Evolutionary conservation across 2,113 vertebrate genomes (phyloP), one percentile per base, ranked within the genome.

Genomic region (Periophthalmodon schlosseri): DNA sequence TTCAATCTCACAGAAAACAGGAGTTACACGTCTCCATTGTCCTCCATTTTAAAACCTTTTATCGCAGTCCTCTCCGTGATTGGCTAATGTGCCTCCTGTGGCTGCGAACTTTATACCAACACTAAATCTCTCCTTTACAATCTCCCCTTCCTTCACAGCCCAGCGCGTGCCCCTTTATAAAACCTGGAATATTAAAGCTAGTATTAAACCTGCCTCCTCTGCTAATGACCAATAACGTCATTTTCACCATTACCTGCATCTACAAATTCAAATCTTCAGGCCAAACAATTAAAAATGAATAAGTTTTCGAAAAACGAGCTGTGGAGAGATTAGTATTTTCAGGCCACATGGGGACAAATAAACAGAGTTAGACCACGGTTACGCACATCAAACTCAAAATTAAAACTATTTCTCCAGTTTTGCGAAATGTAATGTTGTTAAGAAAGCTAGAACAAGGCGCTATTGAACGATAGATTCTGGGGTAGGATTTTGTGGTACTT

Each of bases 221-320:
- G 36, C 39, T n/a, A 46, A 23, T 44, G 39, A 39, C 39, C 64
- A 46, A 5, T 46, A 66, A 66, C 46, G 64, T 5, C 64, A 21
- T 66, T 66, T 66, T 20, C 36, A 0, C 11, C n/a, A 11, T 21
- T 44, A 66, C 10, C 12, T 66, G 64, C 65, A 15, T 21, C 34
- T 18, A 44, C 36, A 66, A 46, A 66, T 66, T 46, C n/a, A 66
- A 66, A 66, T 67, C 65, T 67, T n/a, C 20, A 12, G 39, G 65
- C 39, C 39, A 67, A 46, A 39, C 65, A 44, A 67, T 67, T 47
- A 46, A 67, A 67, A 36, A 64, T 33, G 7, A 36, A 64, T 64
- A 36, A 64, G 33, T 64, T 36, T 18, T 18, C 49, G 21, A 57
- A 57, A 57, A 57, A 3, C 10, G 3, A 21, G 54, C 54, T n/a